These are phyloP conservation scores for Mythimna lalbum DNA, from an alignment of 2,888 invertebrate genomes.

Conservation along the genomic window DNA sequence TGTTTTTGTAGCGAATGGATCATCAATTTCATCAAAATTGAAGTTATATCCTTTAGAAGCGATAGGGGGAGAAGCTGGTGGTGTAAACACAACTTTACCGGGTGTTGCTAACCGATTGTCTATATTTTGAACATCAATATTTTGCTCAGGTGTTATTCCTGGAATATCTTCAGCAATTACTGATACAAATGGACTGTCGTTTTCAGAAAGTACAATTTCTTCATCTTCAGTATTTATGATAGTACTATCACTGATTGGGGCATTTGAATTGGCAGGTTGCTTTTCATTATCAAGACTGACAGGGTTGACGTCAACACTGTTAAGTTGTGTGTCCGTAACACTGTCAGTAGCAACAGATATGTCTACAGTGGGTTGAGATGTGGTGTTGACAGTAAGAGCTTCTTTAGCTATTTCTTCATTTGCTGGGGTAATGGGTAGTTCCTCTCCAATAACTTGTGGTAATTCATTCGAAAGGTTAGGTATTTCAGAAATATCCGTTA, in stretches of 20 bases:
- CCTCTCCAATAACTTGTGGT: conserved; percentile 2
- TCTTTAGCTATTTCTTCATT: conserved; percentile 15
- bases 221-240: conserved; percentile 62
- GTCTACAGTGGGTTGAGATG: conserved; percentile 5
- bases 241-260: conserved; percentile 3
- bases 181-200: conserved; percentile 79
- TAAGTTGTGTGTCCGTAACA: conserved; percentile 8
- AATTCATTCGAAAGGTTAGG: conserved; percentile 1
- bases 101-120: conserved; percentile 62
- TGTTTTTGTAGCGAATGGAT: conserved; percentile 84
- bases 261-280: not conserved
- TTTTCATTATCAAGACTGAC: not conserved
- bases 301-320: conserved; percentile 8
- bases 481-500: conserved; percentile 27
- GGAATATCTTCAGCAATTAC: conserved; percentile 67
- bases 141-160: conserved; percentile 10
- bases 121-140: conserved; percentile 24
- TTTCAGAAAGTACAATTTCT: conserved; percentile 76
- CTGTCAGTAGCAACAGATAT: not conserved
- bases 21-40: conserved; percentile 83
- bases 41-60: conserved; percentile 83
- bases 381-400: not conserved
- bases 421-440: conserved; percentile 3
- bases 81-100: conserved; percentile 60
- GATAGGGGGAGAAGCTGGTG: conserved; percentile 79